Conservation (phyloP, 1,140 invertebrate species). For the Pseudachorutes palmiensis region DNA sequence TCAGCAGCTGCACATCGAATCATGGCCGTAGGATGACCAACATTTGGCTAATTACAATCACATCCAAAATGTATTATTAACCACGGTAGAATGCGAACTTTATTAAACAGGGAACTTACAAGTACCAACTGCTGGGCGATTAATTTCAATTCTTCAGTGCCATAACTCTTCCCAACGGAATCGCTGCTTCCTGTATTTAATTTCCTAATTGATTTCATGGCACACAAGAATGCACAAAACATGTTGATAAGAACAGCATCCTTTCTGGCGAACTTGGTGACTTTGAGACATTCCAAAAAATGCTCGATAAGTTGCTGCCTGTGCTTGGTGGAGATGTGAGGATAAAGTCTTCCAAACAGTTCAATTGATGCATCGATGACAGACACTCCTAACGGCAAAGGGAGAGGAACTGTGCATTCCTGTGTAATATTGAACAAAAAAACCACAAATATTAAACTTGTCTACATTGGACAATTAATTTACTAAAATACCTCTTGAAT, state of each 20-base stretch:
- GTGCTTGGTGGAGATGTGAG: slow-evolving; percentile 89
- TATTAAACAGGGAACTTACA: slow-evolving; percentile 19
- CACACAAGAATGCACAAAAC: slow-evolving; percentile 83
- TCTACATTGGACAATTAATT: slow-evolving; percentile 31
- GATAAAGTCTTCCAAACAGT: slow-evolving; percentile 89
- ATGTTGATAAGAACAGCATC: slow-evolving; percentile 96
- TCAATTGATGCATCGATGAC: slow-evolving; percentile 91
- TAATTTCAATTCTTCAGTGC: slow-evolving; percentile 29
- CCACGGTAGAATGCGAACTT: background rate
- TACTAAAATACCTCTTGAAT: slow-evolving; percentile 48
- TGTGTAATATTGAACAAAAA: slow-evolving; percentile 40
- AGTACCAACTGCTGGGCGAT: slow-evolving; percentile 34
- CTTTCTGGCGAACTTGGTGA: slow-evolving; percentile 76
- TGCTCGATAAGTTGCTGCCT: slow-evolving; percentile 92
- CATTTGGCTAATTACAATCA: slow-evolving; percentile 56
- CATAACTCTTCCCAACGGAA: slow-evolving; percentile 17
- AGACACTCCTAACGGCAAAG: slow-evolving; percentile 88
- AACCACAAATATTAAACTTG: background rate
- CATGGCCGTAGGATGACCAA: slow-evolving; percentile 75
- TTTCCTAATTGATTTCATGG: slow-evolving; percentile 56
- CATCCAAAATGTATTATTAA: slow-evolving; percentile 17
- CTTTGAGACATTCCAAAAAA: slow-evolving; percentile 79
- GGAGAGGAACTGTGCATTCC: slow-evolving; percentile 63
- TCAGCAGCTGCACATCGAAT: slow-evolving; percentile 80
- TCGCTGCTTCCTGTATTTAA: slow-evolving; percentile 14